These are phyloP conservation scores for Poeciliopsis infans DNA, from an alignment of 2,797 vertebrate species.

Conservation along the genomic window DNA sequence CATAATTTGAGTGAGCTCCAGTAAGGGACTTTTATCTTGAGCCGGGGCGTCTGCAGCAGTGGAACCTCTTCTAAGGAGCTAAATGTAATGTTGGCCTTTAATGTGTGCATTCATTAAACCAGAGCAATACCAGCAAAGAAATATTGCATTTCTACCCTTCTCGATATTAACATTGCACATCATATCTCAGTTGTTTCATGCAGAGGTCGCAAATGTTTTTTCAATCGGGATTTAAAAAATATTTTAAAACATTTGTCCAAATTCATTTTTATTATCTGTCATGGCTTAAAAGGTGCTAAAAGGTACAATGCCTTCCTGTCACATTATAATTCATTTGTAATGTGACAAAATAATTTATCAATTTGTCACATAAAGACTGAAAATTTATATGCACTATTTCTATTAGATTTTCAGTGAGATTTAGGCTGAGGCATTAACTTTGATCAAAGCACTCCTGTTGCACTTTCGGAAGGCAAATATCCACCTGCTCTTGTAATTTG, in stretches of 20 bases:
- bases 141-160: not conserved
- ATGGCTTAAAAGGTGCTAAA: not conserved
- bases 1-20: not conserved
- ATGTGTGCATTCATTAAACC: not conserved
- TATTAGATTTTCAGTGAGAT: not conserved
- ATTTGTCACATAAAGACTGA: not conserved
- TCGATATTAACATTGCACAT: not conserved
- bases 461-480: not conserved
- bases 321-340: too few relatives aligned
- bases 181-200: too few relatives aligned
- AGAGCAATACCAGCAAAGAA: not conserved
- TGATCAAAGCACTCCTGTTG: not conserved
- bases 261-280: not conserved
- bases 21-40: not conserved
- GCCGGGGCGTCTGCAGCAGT: not conserved
- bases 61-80: not conserved
- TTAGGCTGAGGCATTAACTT: not conserved
- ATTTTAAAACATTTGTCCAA: not conserved
- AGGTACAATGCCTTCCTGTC: not conserved
- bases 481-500: not conserved
- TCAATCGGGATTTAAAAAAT: not conserved
- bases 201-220: not conserved
- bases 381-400: not conserved
- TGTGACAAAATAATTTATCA: not conserved
- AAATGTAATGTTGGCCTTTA: not conserved